A percentile compares a stretch with the other conserved stretches of the same genome.
These are phyloP conservation scores for Hemiprocne comata DNA, from an alignment of 2,113 vertebrate species.

Conservation along the genomic window DNA sequence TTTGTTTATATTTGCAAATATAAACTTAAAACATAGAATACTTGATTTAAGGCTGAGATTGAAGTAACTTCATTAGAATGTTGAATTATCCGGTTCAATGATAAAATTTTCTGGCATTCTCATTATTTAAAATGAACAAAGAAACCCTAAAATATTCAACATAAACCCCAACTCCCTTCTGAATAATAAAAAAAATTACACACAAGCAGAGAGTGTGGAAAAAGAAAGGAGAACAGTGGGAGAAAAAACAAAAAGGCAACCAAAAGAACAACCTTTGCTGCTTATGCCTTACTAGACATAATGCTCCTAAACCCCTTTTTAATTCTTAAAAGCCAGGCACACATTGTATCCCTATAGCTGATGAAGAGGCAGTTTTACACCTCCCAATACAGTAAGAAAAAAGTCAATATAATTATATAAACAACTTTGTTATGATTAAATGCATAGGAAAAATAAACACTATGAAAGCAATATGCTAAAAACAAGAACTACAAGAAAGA, in stretches of 20 bases:
- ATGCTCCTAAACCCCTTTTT: background rate
- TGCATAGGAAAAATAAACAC: background rate
- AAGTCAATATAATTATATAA: background rate
- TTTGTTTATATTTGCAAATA: background rate
- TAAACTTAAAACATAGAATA: background rate
- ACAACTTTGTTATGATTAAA: background rate
- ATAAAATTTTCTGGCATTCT: background rate
- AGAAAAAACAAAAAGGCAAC: background rate
- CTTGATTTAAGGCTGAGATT: background rate
- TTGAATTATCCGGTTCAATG: background rate
- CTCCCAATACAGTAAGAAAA: background rate
- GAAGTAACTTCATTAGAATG: background rate
- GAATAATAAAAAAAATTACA: background rate
- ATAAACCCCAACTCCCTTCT: background rate
- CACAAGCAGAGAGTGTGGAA: background rate
- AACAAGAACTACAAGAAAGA: background rate
- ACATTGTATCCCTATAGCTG: background rate
- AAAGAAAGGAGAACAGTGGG: background rate
- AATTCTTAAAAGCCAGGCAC: background rate
- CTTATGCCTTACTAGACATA: background rate
- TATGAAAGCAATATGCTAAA: background rate
- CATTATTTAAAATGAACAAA: background rate
- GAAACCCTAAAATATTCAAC: background rate
- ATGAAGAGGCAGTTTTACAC: background rate
- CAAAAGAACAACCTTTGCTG: background rate